Conservation (phyloP, 2,888 invertebrate species). For the Noctua comes region DNA sequence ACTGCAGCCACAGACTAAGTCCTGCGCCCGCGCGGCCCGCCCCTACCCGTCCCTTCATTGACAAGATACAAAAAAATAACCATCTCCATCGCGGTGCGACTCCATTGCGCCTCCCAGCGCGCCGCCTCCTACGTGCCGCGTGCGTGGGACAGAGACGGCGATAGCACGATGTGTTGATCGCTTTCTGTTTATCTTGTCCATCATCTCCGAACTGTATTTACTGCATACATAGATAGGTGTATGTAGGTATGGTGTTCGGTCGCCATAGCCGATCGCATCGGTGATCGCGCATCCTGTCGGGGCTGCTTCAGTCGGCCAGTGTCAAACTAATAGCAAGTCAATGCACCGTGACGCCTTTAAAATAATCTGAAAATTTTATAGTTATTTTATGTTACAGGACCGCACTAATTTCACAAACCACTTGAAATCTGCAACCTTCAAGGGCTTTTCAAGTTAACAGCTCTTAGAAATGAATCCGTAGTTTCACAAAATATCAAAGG, state of each 20-base stretch:
- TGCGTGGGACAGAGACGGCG: slow-evolving; percentile 78
- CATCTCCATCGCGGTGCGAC: slow-evolving; percentile 79
- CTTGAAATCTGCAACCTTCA: slow-evolving; percentile 8
- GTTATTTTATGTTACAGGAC: slow-evolving; percentile 10
- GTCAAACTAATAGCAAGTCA: slow-evolving; percentile 69
- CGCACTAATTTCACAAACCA: slow-evolving; percentile 19
- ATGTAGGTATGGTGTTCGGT: slow-evolving; percentile 72
- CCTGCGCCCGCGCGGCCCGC: slow-evolving; percentile 80
- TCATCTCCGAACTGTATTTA: slow-evolving; percentile 84
- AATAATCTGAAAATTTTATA: slow-evolving; percentile 26
- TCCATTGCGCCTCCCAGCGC: slow-evolving; percentile 79
- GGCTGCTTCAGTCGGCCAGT: slow-evolving; percentile 70
- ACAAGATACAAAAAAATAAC: slow-evolving; percentile 89
- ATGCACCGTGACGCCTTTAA: slow-evolving; percentile 55
- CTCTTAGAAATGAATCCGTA: neutral
- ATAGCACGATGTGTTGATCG: slow-evolving; percentile 75
- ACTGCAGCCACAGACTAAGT: slow-evolving; percentile 79
- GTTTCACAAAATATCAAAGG: slow-evolving; percentile 50
- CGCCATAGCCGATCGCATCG: slow-evolving; percentile 85
- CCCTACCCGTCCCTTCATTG: slow-evolving; percentile 89
- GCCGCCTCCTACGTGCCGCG: slow-evolving; percentile 80
- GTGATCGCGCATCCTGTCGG: slow-evolving; percentile 83
- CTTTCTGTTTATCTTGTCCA: slow-evolving; percentile 88
- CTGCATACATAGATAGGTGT: slow-evolving; percentile 75
- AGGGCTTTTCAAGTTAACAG: slow-evolving; percentile 6